Evolutionary conservation across 2,113 vertebrate species (phyloP).

Genomic region (Otocyon megalotis): DNA sequence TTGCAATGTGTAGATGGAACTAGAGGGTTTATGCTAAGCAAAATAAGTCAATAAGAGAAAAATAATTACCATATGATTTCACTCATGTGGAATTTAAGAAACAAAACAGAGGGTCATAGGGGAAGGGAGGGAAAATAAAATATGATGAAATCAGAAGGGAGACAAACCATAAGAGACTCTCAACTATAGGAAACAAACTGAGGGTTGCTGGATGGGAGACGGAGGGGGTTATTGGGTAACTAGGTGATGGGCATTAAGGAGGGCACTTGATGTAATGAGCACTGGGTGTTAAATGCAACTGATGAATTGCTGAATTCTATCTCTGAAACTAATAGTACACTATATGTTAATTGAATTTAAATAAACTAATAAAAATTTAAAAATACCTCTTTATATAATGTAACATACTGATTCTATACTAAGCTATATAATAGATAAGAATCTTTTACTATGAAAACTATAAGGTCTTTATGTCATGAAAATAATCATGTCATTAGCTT

Average conservation of each 20-base stretch:
- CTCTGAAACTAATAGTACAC: not conserved
- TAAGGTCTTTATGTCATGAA: not conserved
- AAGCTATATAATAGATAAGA: not conserved
- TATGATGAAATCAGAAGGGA: too few relatives aligned
- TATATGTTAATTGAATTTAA: not conserved
- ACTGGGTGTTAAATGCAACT: not conserved
- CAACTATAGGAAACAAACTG: too few relatives aligned
- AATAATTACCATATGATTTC: too few relatives aligned
- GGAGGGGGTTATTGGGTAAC: not conserved
- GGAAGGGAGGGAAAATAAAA: too few relatives aligned
- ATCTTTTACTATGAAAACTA: not conserved
- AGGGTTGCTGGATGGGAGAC: too few relatives aligned
- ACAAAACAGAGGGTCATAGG: too few relatives aligned
- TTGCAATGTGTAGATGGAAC: too few relatives aligned
- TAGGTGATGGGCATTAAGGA: not conserved
- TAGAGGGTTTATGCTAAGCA: too few relatives aligned
- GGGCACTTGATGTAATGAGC: not conserved
- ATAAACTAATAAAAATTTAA: not conserved
- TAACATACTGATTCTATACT: not conserved
- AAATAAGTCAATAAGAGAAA: too few relatives aligned
- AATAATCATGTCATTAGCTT: slow-evolving; percentile 25
- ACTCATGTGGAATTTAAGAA: too few relatives aligned
- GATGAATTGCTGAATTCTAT: not conserved
- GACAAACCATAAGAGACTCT: too few relatives aligned
- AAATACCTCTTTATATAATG: not conserved